Conservation (phyloP, 2,797 vertebrate genomes). For the Falco concolor region DNA sequence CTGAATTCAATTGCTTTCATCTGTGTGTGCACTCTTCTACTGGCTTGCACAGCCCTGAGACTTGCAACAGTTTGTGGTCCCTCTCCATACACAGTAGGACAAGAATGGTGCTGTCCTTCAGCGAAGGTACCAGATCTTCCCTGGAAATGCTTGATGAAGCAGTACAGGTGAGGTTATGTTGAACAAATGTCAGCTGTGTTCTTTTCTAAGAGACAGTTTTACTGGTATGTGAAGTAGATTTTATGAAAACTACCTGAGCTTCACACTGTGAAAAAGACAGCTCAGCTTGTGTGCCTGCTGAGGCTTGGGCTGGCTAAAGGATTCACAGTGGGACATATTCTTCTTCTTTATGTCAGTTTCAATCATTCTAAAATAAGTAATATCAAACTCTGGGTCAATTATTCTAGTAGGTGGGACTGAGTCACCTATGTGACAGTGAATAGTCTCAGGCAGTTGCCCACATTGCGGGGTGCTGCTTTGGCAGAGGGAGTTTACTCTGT, state of each 20-base stretch:
- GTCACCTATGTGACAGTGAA: neutral
- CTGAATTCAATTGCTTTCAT: neutral
- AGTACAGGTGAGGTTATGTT: neutral
- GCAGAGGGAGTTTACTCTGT: neutral
- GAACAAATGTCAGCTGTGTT: neutral
- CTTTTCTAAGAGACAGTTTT: neutral
- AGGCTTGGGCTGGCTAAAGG: neutral
- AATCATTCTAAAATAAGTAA: neutral
- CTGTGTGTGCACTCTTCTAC: neutral
- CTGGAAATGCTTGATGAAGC: slow-evolving; percentile 22
- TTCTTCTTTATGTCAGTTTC: neutral
- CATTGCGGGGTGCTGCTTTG: neutral
- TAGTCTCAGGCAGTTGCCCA: neutral
- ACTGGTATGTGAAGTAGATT: neutral
- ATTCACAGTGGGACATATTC: neutral
- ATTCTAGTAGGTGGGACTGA: neutral
- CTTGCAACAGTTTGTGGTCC: neutral
- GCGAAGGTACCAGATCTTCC: slow-evolving; percentile 42
- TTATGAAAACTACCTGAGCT: neutral
- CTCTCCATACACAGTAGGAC: neutral
- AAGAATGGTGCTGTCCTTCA: neutral
- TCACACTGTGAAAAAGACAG: neutral
- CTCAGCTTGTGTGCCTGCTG: neutral
- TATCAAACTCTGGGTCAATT: no score
- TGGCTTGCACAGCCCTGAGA: neutral